Base-by-base conservation (phyloP, 2,797 vertebrate species). In the Crocidura indochinensis region DNA sequence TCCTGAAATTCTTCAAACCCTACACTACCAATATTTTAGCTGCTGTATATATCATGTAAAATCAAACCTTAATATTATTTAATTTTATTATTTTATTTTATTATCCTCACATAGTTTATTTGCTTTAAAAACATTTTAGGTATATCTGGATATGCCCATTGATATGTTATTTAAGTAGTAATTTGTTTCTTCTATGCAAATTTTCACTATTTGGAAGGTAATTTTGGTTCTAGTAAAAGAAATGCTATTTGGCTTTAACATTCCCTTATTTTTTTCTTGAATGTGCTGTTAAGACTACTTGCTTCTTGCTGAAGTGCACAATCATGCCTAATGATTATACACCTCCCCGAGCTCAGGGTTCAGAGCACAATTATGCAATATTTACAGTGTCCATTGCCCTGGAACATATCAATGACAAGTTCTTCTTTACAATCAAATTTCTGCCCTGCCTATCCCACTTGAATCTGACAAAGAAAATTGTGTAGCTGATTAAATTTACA, bases 371-470 rank as follows among this genome's bases (percentile, higher is more conserved):
- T 27, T 60, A 8, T 12, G 46, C 14, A 94, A 60, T 60, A 81
- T 31, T 27, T 27, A 64, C 11, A 49, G 56, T 81, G 26, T 10
- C 71, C 14, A 10, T 68, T 49, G 53, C 94, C 69, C 10, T 38
- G 53, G 3, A 68, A 90, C n/a, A 5, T 14, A 68, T 69, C 75
- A 85, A 62, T 89, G 84, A 86, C 44, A 19, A 0, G 3, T 46
- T 94, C 24, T 20, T 53, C n/a, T 88, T 91, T 90, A 62, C 31
- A 96, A 91, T 88, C 20, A 78, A 69, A 38, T 68, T 87, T 83
- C 86, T 94, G 26, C 93, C 5, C 1, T 78, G 75, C 27, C 6
- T 46, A 93, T 20, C 91, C 9, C 49, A 1, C 64, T 38, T 60
- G 27, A 38, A 49, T 27, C 29, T 94, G 20, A 84, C 15, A 93